Base-by-base conservation (phyloP, 2,888 invertebrate genomes). In the Drosophila siamana region DNA sequence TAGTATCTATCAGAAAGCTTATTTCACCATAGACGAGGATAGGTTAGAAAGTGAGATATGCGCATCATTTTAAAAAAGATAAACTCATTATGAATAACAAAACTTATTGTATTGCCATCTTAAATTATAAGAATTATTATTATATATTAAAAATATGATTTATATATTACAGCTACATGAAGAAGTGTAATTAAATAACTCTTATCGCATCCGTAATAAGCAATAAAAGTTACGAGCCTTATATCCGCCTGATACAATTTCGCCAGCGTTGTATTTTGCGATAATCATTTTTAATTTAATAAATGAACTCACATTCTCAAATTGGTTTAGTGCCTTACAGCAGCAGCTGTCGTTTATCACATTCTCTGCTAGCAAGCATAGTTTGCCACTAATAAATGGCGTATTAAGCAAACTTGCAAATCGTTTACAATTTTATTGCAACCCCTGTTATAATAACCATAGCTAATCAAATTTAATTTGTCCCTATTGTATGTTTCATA, bases 1-100 rank as follows among this genome's bases (percentile, higher is more conserved):
- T 44, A 13, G 44, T 43, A 43, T 22, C 22, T 50, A 8, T 6
- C 13, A 36, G 24, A 50, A n/a, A 36, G 50, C 24, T 22, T 11
- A 51, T 38, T 38, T 38, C 38, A 38, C 51, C 15, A 33, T 33
- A 33, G 11, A n/a, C 11, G 30, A 9, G 11, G 11, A 30, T 4
- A 33, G n/a, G 33, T 11, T 33, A 30, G 30, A 9, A 30, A 30
- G 4, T 30, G 1, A 30, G 11, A 11, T 24, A 24, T n/a, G n/a
- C 9, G 9, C 4, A 11, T 30, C 11, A 24, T 4, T 24, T 24
- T 5, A 24, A 11, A 30, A 4, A 11, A 11, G 30, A 30, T 30
- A 30, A 30, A 9, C 30, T 24, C 5, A 24, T 0, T 24, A 24
- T 24, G 0, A 24, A 30, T 30, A 30, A 11, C 24, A 24, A 24